Percentiles rank a stretch among this genome's conserved stretches.
Evolutionary conservation across 2,888 invertebrate species (phyloP).

Genomic region (Cylloceria caligata): DNA sequence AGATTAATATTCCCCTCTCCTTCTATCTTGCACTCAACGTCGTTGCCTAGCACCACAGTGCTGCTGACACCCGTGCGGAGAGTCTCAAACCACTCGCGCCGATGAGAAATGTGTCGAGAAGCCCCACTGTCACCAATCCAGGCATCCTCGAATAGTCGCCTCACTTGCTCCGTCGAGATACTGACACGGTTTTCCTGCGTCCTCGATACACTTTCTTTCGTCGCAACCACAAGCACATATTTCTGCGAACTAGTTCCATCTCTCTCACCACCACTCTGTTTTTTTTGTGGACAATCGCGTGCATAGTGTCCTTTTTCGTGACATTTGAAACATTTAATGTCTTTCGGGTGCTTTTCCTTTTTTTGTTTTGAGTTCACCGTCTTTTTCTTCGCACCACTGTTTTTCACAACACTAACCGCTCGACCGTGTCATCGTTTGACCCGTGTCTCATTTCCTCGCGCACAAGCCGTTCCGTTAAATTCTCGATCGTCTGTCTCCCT

Average conservation of each 20-base stretch:
- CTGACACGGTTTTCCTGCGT: too few species aligned
- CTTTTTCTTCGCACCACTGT: constrained; percentile 28
- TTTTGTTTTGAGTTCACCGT: background rate
- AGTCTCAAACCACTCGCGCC: too few species aligned
- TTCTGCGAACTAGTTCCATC: background rate
- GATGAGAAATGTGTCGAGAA: too few species aligned
- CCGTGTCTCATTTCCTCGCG: constrained; percentile 4
- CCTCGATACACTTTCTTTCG: constrained; percentile 10
- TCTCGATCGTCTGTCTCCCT: too few species aligned
- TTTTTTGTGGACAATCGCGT: constrained; percentile 20
- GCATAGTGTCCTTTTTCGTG: constrained; percentile 49
- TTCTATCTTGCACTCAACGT: constrained; percentile 23
- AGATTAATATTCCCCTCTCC: constrained; percentile 34
- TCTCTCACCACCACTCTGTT: constrained; percentile 8
- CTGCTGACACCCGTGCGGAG: constrained; percentile 35
- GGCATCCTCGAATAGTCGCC: constrained; percentile 37
- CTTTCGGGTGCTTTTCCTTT: constrained; percentile 24
- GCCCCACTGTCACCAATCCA: too few species aligned
- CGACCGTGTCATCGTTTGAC: background rate
- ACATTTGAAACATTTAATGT: too few species aligned
- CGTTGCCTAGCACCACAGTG: constrained; percentile 41
- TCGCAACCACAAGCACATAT: constrained; percentile 25
- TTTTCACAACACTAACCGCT: constrained; percentile 3
- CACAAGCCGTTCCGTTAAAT: too few species aligned
- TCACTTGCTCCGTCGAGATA: constrained; percentile 25